Percentiles rank a stretch among this genome's conserved stretches.
Conservation (phyloP, 2,113 vertebrate genomes). For the Aphelocoma coerulescens region DNA sequence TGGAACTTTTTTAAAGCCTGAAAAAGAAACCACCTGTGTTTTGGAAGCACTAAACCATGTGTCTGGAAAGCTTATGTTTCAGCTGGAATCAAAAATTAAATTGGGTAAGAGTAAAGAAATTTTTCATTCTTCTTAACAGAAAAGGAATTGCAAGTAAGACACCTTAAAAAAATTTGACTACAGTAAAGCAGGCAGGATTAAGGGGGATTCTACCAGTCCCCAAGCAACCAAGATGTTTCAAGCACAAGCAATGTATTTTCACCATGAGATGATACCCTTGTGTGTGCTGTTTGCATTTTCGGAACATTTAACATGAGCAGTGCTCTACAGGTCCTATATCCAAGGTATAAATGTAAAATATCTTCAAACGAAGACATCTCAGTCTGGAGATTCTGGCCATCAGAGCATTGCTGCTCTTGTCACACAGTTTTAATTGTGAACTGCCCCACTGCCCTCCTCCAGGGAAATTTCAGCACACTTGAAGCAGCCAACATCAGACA, state of each 20-base stretch:
- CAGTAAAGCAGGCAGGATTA: not conserved
- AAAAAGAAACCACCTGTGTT: not conserved
- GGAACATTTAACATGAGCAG: not conserved
- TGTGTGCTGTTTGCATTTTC: not conserved
- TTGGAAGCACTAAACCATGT: not conserved
- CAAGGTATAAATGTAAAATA: not conserved
- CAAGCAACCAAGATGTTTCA: not conserved
- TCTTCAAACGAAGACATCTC: not conserved
- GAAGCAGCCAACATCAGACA: not conserved
- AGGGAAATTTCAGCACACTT: not conserved
- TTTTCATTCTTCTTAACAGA: not conserved
- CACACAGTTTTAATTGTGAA: not conserved
- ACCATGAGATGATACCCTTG: not conserved
- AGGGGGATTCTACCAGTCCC: not conserved
- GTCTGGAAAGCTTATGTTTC: not conserved
- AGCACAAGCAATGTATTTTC: not conserved
- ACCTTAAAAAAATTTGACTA: not conserved
- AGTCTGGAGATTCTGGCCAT: not conserved
- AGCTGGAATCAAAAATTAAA: constrained; percentile 1
- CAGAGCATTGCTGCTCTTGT: not conserved
- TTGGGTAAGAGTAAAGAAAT: not conserved
- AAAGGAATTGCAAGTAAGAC: constrained; percentile 7
- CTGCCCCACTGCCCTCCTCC: not conserved
- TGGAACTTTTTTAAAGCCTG: not conserved
- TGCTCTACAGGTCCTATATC: not conserved